phyloP scores from a whole-genome alignment of 2,797 vertebrate species.

The Stomatorhinus walkeri region DNA sequence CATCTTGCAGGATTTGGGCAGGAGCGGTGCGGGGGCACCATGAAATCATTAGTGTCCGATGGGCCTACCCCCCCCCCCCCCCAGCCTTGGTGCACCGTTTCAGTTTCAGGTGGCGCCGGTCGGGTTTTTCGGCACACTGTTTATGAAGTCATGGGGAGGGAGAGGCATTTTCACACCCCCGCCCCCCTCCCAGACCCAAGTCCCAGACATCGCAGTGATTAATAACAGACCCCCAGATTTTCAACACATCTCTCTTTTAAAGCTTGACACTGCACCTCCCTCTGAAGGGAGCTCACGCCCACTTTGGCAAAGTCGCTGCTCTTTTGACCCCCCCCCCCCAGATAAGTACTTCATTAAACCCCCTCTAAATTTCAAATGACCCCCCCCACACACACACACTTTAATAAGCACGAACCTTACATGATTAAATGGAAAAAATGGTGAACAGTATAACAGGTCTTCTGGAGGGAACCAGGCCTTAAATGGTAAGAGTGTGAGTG shows the following conservation, averaged over 20 bases:
- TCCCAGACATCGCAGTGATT: background rate
- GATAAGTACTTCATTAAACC: slow-evolving; percentile 14
- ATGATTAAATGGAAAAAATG: slow-evolving; percentile 19
- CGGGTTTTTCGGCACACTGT: background rate
- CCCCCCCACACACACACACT: background rate
- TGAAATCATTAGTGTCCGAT: background rate
- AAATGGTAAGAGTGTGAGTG: slow-evolving; percentile 21
- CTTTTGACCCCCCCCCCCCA: background rate
- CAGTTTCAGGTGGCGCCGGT: background rate
- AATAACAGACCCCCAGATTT: background rate
- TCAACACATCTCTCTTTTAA: slow-evolving; percentile 3
- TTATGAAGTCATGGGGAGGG: background rate
- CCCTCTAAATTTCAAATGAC: slow-evolving; percentile 21
- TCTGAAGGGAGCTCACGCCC: background rate
- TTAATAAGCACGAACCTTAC: slow-evolving; percentile 21
- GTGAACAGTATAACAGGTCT: slow-evolving; percentile 18
- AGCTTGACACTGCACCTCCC: background rate
- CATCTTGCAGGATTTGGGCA: background rate
- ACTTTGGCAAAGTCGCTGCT: background rate
- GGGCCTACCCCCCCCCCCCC: background rate
- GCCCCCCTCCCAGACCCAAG: background rate
- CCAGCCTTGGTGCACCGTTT: background rate
- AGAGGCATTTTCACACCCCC: background rate
- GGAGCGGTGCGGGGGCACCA: background rate
- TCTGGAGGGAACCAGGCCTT: slow-evolving; percentile 21